A percentile compares a stretch with the other conserved stretches of the same genome.
Evolutionary conservation across 2,888 invertebrate genomes (phyloP).

Genomic region (Toxonevra muliebris): DNA sequence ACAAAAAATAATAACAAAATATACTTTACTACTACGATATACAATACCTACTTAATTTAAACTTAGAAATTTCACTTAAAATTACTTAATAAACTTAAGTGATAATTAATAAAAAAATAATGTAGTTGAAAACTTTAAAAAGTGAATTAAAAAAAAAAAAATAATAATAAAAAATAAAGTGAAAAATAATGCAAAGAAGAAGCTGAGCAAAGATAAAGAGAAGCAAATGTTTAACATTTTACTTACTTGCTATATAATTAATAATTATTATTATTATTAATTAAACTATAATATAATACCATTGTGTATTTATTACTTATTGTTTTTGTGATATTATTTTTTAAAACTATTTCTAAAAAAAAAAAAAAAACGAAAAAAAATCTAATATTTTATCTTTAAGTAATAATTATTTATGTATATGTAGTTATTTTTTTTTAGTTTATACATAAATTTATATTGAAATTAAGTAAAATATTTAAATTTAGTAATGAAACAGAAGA

Average conservation of each 20-base stretch:
- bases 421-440: background rate
- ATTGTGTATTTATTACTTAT: conserved; percentile 18
- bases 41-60: conserved; percentile 4
- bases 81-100: conserved; percentile 1
- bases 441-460: background rate
- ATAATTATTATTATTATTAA: conserved; percentile 7
- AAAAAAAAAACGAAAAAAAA: background rate
- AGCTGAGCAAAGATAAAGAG: conserved; percentile 24
- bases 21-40: conserved; percentile 19
- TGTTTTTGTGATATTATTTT: conserved; percentile 44
- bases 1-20: conserved; percentile 13
- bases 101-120: background rate
- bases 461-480: conserved; percentile 23
- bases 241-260: conserved; percentile 6
- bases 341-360: conserved; percentile 24
- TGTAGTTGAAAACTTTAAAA: background rate
- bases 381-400: no score
- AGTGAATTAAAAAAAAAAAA: background rate
- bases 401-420: background rate
- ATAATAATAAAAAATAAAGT: background rate
- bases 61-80: background rate
- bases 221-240: conserved; percentile 33
- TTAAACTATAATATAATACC: no score
- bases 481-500: conserved; percentile 35
- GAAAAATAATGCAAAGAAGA: conserved; percentile 8